These are phyloP conservation scores for Orchesellides sinensis DNA, from an alignment of 2,888 invertebrate genomes.

Conservation along the genomic window DNA sequence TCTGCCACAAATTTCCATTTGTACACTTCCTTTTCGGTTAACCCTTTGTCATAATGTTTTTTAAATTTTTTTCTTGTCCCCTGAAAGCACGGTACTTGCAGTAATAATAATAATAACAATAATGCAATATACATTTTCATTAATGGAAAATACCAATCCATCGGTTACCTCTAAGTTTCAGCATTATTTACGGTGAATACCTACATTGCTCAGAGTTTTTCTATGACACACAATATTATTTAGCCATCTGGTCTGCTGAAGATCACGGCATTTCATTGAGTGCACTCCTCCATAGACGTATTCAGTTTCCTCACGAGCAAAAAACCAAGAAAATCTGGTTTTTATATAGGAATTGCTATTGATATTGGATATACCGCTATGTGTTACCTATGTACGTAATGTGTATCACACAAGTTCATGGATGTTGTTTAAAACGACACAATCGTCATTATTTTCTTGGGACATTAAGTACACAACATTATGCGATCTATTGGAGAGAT, in stretches of 20 bases:
- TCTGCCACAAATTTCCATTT: conserved; percentile 18
- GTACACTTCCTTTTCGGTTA: conserved; percentile 64
- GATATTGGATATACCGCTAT: conserved; percentile 49
- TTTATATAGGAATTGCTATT: conserved; percentile 25
- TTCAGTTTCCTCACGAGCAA: conserved; percentile 15
- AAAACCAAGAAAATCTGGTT: conserved; percentile 60
- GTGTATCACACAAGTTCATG: conserved; percentile 34
- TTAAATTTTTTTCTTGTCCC: background rate
- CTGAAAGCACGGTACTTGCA: background rate
- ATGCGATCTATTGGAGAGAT: background rate
- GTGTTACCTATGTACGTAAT: background rate
- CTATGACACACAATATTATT: conserved; percentile 24
- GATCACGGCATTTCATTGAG: conserved; percentile 26
- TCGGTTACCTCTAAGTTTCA: conserved; percentile 15
- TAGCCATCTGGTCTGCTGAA: conserved; percentile 35
- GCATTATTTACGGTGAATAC: conserved; percentile 63
- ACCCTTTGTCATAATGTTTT: conserved; percentile 21
- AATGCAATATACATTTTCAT: background rate
- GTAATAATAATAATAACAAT: background rate
- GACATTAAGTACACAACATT: background rate
- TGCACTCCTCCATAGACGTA: too few relatives aligned
- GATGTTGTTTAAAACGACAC: conserved; percentile 17
- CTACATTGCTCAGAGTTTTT: too few relatives aligned
- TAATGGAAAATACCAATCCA: conserved; percentile 24
- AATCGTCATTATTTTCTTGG: conserved; percentile 20